Percentiles rank a stretch among this genome's conserved stretches.
Evolutionary conservation across 2,888 invertebrate species (phyloP).

Genomic region (Volucella zonaria): DNA sequence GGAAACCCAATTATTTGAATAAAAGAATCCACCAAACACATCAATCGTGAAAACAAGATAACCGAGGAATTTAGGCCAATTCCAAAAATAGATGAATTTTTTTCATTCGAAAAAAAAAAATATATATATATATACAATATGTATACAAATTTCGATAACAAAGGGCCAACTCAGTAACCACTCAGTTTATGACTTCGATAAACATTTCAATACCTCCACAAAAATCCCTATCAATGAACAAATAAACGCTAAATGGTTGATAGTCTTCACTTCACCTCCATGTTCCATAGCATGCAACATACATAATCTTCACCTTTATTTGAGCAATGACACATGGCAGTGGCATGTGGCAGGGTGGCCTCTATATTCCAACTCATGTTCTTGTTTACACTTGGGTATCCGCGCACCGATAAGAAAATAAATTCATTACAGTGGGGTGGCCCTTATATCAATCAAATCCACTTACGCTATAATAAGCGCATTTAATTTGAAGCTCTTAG

Average conservation of each 20-base stretch:
- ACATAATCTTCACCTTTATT: conserved; percentile 52
- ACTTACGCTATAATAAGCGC: conserved; percentile 62
- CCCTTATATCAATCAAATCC: conserved; percentile 69
- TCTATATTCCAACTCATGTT: conserved; percentile 14
- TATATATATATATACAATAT: conserved; percentile 18
- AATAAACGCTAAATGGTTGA: conserved; percentile 41
- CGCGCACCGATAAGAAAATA: conserved; percentile 54
- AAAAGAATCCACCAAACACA: not conserved
- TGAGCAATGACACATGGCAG: conserved; percentile 57
- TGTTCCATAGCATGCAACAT: conserved; percentile 29
- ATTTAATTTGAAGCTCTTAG: conserved; percentile 68
- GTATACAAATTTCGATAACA: not conserved
- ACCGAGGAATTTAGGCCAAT: conserved; percentile 50
- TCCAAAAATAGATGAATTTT: conserved; percentile 23
- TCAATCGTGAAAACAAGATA: conserved; percentile 41
- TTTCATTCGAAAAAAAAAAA: not conserved
- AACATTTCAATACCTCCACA: conserved; percentile 2
- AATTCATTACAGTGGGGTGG: conserved; percentile 50
- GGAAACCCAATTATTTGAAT: not conserved
- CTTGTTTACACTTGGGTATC: conserved; percentile 32
- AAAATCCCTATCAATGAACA: conserved; percentile 40
- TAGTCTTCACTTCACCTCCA: not conserved
- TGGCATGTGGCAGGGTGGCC: not conserved
- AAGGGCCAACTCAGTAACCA: not conserved
- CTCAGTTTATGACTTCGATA: conserved; percentile 21